These are phyloP conservation scores for Agrotis exclamationis DNA, from an alignment of 2,888 invertebrate genomes.

Conservation along the genomic window DNA sequence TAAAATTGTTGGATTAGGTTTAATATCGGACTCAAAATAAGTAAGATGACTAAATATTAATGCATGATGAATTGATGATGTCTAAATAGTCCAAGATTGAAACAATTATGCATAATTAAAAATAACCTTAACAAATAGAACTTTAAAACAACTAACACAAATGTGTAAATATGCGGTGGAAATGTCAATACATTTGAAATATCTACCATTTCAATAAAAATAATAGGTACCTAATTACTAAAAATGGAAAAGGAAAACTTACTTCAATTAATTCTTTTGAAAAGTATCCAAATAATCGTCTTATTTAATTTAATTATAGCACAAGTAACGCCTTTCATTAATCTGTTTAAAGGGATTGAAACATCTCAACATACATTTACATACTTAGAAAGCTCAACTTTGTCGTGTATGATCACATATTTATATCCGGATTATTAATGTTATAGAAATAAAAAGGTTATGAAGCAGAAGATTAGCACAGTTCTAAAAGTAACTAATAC, in stretches of 20 bases:
- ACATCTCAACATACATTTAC: too few species aligned
- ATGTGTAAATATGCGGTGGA: background rate
- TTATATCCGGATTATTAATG: too few species aligned
- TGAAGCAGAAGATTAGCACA: too few species aligned
- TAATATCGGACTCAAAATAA: background rate
- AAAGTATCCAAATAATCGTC: background rate
- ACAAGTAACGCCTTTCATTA: background rate
- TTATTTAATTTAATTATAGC: background rate
- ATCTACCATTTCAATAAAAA: background rate
- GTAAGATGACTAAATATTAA: background rate
- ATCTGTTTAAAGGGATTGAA: too few species aligned
- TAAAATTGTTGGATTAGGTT: background rate
- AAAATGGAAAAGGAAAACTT: background rate
- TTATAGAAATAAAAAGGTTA: too few species aligned
- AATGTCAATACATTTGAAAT: background rate
- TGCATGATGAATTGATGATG: background rate
- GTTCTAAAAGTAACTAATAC: too few species aligned
- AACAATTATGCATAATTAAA: background rate
- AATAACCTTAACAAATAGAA: background rate
- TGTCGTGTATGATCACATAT: too few species aligned
- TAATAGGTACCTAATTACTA: background rate
- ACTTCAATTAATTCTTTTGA: background rate
- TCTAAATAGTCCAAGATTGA: background rate
- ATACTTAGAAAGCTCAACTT: too few species aligned
- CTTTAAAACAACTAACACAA: background rate